Conservation (phyloP, 1,140 invertebrate genomes). For the Amphibalanus amphitrite region DNA sequence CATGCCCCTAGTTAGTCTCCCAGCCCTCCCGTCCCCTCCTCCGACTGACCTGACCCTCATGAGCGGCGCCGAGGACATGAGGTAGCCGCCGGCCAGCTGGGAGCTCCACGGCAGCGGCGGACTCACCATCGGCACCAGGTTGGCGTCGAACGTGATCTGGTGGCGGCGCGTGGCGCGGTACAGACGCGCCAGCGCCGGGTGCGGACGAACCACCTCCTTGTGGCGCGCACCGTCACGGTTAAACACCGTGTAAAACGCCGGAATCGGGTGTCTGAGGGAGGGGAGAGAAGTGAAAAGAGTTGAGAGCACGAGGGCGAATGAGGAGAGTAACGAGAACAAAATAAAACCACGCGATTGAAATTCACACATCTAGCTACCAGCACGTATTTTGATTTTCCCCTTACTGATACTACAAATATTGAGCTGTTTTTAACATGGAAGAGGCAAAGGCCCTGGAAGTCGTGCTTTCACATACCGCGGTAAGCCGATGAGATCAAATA, state of each 20-base stretch:
- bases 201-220: constrained; percentile 65
- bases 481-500: no score
- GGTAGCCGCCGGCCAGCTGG: constrained; percentile 48
- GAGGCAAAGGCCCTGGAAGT: no score
- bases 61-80: constrained; percentile 47
- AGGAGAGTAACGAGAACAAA: background rate
- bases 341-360: no score
- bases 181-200: constrained; percentile 50
- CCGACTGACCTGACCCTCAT: constrained; percentile 30
- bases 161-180: constrained; percentile 39
- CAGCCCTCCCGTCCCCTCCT: constrained; percentile 6
- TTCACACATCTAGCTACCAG: no score
- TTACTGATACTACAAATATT: no score
- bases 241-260: constrained; percentile 10
- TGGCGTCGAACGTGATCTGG: constrained; percentile 38
- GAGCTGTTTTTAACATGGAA: no score
- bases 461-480: no score
- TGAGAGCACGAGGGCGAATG: background rate
- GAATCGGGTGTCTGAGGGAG: constrained; percentile 8
- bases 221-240: constrained; percentile 32
- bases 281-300: background rate
- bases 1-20: background rate
- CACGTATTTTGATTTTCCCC: no score
- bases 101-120: constrained; percentile 68
- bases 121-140: constrained; percentile 49